A percentile compares a stretch with the other conserved stretches of the same genome.
Evolutionary conservation across 2,888 invertebrate species (phyloP).

Genomic region (Dendrolimus houi): DNA sequence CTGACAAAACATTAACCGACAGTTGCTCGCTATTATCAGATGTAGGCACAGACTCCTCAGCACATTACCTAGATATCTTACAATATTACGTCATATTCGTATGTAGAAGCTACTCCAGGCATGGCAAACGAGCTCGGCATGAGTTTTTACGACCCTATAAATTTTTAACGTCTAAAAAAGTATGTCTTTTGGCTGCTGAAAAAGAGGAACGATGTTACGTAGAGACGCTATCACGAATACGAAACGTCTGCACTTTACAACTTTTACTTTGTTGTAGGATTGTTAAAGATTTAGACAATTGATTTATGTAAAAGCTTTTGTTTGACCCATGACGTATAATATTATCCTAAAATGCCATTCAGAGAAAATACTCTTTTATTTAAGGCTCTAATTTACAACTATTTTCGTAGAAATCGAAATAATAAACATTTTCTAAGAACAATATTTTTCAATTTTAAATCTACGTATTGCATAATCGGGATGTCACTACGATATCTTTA

Average conservation of each 20-base stretch:
- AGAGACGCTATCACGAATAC: constrained; percentile 32
- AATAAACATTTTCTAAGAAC: too few species aligned
- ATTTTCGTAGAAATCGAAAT: too few species aligned
- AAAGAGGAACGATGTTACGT: constrained; percentile 32
- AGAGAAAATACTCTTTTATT: too few species aligned
- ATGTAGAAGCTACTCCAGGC: constrained; percentile 34
- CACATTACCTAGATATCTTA: constrained; percentile 30
- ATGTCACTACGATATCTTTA: too few species aligned
- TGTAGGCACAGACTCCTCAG: not conserved
- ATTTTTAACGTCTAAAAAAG: constrained; percentile 67
- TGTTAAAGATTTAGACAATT: constrained; percentile 17
- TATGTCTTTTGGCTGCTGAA: constrained; percentile 40
- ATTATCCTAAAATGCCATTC: too few species aligned
- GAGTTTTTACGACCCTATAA: constrained; percentile 64
- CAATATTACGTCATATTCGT: constrained; percentile 51
- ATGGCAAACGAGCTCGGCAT: constrained; percentile 45
- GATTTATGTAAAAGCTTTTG: not conserved
- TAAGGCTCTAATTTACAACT: too few species aligned
- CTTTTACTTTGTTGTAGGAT: constrained; percentile 22
- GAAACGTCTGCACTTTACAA: constrained; percentile 16
- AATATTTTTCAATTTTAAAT: too few species aligned
- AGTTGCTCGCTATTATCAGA: constrained; percentile 4
- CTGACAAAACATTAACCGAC: not conserved
- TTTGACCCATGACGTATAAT: not conserved
- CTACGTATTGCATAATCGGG: too few species aligned